Evolutionary conservation across 2,888 invertebrate genomes (phyloP).

Genomic region (Zeuzera pyrina): DNA sequence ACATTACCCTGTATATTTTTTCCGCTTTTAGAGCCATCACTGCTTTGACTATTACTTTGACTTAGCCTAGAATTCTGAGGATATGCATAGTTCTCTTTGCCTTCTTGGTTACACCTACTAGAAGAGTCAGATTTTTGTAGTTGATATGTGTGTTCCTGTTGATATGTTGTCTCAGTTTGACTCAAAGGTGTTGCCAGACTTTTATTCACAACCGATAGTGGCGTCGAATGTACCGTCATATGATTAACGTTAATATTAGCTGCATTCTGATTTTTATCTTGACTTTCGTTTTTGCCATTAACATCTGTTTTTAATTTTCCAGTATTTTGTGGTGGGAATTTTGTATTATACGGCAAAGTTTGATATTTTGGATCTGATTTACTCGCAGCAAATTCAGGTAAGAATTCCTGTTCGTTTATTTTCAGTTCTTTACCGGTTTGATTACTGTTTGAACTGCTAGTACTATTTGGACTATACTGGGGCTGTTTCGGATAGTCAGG

Average conservation of each 20-base stretch:
- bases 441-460: slow-evolving; percentile 63
- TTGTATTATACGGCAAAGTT: slow-evolving; percentile 91
- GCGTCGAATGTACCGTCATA: slow-evolving; percentile 71
- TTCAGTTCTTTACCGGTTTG: slow-evolving; percentile 63
- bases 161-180: slow-evolving; percentile 72
- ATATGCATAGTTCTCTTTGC: slow-evolving; percentile 72
- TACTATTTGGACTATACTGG: slow-evolving; percentile 73
- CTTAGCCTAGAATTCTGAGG: slow-evolving; percentile 62
- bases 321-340: slow-evolving; percentile 78
- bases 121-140: slow-evolving; percentile 69
- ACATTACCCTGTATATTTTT: slow-evolving; percentile 40
- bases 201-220: slow-evolving; percentile 72
- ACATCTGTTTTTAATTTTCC: slow-evolving; percentile 53
- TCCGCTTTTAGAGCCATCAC: slow-evolving; percentile 41
- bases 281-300: slow-evolving; percentile 48
- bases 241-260: slow-evolving; percentile 57
- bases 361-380: slow-evolving; percentile 94
- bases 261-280: slow-evolving; percentile 44
- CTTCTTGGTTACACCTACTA: slow-evolving; percentile 66
- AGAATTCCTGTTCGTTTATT: slow-evolving; percentile 69
- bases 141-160: slow-evolving; percentile 66
- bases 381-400: slow-evolving; percentile 81
- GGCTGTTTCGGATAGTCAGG: slow-evolving; percentile 64
- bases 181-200: slow-evolving; percentile 77
- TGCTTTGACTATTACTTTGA: slow-evolving; percentile 54